Base-by-base conservation (phyloP, 2,113 vertebrate species). In the Megalops atlanticus region DNA sequence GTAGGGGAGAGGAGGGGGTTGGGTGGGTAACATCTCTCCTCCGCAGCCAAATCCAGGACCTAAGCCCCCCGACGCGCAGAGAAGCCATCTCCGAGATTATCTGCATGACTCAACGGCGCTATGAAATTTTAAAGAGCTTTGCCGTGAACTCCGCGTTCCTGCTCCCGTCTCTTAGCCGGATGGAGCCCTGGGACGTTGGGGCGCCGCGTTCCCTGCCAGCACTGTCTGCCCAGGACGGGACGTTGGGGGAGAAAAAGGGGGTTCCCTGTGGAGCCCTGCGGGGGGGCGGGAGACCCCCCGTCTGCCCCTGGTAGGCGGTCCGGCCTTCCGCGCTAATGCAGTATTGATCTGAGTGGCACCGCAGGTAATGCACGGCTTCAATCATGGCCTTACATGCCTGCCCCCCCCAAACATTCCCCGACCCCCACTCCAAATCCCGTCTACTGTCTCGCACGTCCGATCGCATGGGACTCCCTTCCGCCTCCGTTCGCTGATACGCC, bases 251-350 rank as follows among this genome's bases (percentile, higher is more conserved):
- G 49, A 14, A 11, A n/a, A 75, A 74, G 74, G 45, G 43, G 64
- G 33, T 33, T 85, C 80, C 78, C 80, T 0, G n/a, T 27, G 83
- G 41, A 58, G 75, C 45, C 70, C 84, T n/a, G n/a, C n/a, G n/a
- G n/a, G n/a, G n/a, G n/a, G n/a, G n/a, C 78, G 36, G 73, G 78
- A 77, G 76, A 82, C 36, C 36, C 72, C 27, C 43, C 14, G 5
- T 79, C 72, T 77, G 81, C 81, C 36, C 21, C 72, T 21, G 35
- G 7, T 18, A 24, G 81, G 36, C 31, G 79, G 83, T 38, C 41
- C 80, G 81, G 74, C 83, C 86, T 84, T 83, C 87, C 64, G 83
- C 72, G 85, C 85, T 92, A 92, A 92, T 93, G 90, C 88, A 88
- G 85, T 91, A 90, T 90, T 76, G 89, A 92, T 90, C 88, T 72